Conservation (phyloP, 2,888 invertebrate species). For the Lochmaea crataegi region DNA sequence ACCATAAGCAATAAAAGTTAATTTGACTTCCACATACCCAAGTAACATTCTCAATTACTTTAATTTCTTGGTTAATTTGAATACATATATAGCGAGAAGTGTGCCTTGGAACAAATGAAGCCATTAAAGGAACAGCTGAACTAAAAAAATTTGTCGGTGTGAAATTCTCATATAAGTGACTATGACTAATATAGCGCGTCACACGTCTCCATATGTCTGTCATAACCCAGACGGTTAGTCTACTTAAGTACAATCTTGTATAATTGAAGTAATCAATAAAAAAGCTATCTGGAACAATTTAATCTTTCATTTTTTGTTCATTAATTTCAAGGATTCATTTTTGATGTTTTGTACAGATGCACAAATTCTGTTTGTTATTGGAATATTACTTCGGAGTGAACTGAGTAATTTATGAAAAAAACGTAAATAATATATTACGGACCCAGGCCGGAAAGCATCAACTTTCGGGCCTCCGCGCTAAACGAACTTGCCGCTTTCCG, state of each 20-base stretch:
- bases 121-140: conserved; percentile 23
- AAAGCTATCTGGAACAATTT: too few species aligned
- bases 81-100: conserved; percentile 19
- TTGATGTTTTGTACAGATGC: too few species aligned
- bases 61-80: conserved; percentile 15
- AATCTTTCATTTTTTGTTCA: too few species aligned
- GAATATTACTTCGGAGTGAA: too few species aligned
- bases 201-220: conserved; percentile 5
- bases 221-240: conserved; percentile 11
- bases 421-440: too few species aligned
- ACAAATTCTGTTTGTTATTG: too few species aligned
- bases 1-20: not conserved
- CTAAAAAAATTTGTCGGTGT: conserved; percentile 16
- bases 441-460: too few species aligned
- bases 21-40: not conserved
- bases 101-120: conserved; percentile 21
- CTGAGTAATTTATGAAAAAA: too few species aligned
- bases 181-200: conserved; percentile 13
- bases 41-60: not conserved
- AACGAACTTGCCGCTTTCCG: too few species aligned
- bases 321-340: too few species aligned
- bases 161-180: not conserved
- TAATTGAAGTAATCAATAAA: conserved; percentile 17
- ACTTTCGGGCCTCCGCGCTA: too few species aligned
- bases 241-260: conserved; percentile 17